These are phyloP conservation scores for Scaptomyza montana DNA, from an alignment of 1,140 invertebrate species.

Conservation along the genomic window DNA sequence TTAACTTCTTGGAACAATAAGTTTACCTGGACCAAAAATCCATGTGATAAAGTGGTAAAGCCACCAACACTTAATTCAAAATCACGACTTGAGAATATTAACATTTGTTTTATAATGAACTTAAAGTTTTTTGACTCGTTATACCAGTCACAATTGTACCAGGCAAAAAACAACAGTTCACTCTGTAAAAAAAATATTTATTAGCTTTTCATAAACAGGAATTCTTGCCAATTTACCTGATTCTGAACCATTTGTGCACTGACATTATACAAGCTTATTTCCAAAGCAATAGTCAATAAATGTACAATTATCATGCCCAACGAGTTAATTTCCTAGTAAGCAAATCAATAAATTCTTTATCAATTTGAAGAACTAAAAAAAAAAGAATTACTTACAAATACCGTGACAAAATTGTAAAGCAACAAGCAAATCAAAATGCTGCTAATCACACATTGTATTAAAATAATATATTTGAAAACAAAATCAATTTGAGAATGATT, in stretches of 20 bases:
- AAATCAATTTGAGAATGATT: constrained; percentile 60
- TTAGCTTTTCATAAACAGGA: neutral
- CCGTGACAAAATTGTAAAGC: constrained; percentile 69
- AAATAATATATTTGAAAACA: constrained; percentile 46
- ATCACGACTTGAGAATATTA: too few species aligned
- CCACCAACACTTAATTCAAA: too few species aligned
- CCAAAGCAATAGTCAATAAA: constrained; percentile 61
- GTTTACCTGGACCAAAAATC: constrained; percentile 63
- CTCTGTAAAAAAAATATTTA: constrained; percentile 33
- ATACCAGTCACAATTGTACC: constrained; percentile 73
- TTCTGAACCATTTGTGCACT: constrained; percentile 65
- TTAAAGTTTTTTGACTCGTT: constrained; percentile 64
- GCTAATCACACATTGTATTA: constrained; percentile 65
- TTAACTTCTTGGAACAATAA: neutral
- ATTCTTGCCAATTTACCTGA: constrained; percentile 27
- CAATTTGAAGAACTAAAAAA: neutral
- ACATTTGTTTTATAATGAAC: constrained; percentile 67
- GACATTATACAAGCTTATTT: constrained; percentile 67
- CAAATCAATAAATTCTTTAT: neutral
- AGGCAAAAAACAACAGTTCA: constrained; percentile 57
- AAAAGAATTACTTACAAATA: constrained; percentile 41
- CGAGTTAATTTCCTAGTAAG: constrained; percentile 55
- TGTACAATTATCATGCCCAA: constrained; percentile 73
- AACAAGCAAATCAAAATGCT: constrained; percentile 73
- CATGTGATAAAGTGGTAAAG: too few species aligned